phyloP scores from a whole-genome alignment of 1,140 invertebrate genomes.

The Drosophila kikkawai region DNA sequence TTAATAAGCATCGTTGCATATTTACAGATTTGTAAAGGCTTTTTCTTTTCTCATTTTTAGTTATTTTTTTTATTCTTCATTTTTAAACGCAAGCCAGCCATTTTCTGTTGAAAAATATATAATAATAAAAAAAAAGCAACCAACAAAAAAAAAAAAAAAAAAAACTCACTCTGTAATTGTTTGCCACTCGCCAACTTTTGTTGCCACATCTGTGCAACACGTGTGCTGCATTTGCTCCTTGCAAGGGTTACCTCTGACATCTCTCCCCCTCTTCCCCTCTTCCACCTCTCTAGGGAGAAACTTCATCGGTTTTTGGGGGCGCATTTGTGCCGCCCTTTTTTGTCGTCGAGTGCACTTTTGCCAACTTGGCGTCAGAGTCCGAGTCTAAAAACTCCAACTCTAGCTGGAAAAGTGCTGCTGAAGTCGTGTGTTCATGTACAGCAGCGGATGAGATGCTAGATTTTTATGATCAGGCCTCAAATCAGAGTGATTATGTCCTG shows the following conservation, averaged over 20 bases:
- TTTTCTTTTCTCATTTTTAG: not conserved
- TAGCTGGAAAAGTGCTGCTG: constrained; percentile 10
- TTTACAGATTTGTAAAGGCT: not conserved
- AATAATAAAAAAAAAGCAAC: not conserved
- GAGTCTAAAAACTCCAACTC: constrained; percentile 17
- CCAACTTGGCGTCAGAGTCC: constrained; percentile 29
- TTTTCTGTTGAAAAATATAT: not conserved
- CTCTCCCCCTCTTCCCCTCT: not conserved
- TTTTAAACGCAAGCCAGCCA: constrained; percentile 1
- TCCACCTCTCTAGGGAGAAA: not conserved
- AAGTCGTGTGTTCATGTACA: constrained; percentile 37
- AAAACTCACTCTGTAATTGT: constrained; percentile 28
- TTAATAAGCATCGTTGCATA: not conserved
- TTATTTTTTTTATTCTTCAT: not conserved
- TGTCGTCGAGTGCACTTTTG: constrained; percentile 46
- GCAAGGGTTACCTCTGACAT: constrained; percentile 12
- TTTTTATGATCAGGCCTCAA: not conserved
- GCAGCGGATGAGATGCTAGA: constrained; percentile 8
- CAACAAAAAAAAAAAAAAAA: not conserved
- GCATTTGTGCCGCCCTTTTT: constrained; percentile 43
- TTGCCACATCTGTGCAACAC: constrained; percentile 49
- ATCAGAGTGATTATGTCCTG: constrained; percentile 7
- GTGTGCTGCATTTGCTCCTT: constrained; percentile 32
- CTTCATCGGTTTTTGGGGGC: constrained; percentile 27
- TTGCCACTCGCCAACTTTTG: constrained; percentile 41